These are phyloP conservation scores for Cuculus canorus DNA, from an alignment of 2,797 vertebrate species.

Conservation along the genomic window DNA sequence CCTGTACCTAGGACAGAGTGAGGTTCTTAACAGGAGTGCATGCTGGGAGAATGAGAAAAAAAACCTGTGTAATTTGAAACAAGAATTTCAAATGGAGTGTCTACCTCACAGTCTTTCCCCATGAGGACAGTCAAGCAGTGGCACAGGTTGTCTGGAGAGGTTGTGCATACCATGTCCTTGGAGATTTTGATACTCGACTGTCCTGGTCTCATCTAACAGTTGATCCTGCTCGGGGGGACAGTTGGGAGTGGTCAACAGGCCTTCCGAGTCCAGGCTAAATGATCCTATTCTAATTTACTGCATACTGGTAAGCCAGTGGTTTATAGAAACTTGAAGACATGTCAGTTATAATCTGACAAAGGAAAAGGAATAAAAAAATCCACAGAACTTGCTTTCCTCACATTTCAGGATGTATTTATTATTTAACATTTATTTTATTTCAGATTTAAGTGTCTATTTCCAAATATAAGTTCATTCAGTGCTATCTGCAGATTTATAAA, in stretches of 20 bases:
- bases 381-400: no score
- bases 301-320: not conserved
- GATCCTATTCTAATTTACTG: not conserved
- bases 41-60: not conserved
- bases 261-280: not conserved
- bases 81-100: not conserved
- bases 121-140: not conserved
- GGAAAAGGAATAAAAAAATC: not conserved
- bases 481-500: no score
- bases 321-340: not conserved
- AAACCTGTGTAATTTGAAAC: accelerated
- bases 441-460: no score
- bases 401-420: no score
- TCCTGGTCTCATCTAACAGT: not conserved
- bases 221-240: not conserved
- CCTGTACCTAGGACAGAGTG: not conserved
- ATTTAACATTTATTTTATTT: no score
- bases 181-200: not conserved
- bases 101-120: not conserved
- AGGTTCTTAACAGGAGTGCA: not conserved
- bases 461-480: no score
- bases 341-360: not conserved
- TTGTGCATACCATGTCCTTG: not conserved
- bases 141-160: not conserved
- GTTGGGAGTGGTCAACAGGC: not conserved